Conservation (phyloP, 2,113 vertebrate species). For the Damaliscus lunatus region DNA sequence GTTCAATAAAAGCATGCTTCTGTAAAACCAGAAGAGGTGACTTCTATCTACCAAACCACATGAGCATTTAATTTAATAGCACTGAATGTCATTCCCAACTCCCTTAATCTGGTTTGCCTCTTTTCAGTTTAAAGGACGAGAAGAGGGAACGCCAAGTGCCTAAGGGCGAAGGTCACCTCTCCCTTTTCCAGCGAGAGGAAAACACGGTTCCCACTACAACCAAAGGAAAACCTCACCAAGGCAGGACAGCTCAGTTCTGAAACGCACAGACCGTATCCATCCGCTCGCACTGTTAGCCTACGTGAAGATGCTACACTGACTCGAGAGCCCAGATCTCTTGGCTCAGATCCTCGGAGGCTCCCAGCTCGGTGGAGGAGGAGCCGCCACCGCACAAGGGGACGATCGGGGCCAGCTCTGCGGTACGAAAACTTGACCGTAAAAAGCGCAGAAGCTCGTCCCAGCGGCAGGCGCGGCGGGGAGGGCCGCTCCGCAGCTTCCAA, state of each 20-base stretch:
- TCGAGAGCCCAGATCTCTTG: fast-evolving
- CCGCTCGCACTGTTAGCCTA: background rate
- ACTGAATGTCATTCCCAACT: background rate
- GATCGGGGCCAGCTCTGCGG: background rate
- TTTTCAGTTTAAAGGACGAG: background rate
- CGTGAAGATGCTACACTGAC: background rate
- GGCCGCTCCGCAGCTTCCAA: background rate
- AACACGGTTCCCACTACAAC: background rate
- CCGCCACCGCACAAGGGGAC: background rate
- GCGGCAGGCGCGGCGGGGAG: background rate
- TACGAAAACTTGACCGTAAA: background rate
- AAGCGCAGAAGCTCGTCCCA: background rate
- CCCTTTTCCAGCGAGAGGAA: background rate
- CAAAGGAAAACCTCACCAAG: background rate
- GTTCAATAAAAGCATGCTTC: background rate
- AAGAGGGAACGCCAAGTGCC: background rate
- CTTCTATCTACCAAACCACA: background rate
- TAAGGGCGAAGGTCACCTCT: background rate
- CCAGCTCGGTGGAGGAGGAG: background rate
- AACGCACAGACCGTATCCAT: background rate
- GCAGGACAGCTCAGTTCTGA: background rate
- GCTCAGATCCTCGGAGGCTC: background rate
- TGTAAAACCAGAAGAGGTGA: background rate
- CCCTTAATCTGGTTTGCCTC: background rate
- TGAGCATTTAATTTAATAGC: background rate